Conservation (phyloP, 2,888 invertebrate genomes). For the Oligia fasciuncula region DNA sequence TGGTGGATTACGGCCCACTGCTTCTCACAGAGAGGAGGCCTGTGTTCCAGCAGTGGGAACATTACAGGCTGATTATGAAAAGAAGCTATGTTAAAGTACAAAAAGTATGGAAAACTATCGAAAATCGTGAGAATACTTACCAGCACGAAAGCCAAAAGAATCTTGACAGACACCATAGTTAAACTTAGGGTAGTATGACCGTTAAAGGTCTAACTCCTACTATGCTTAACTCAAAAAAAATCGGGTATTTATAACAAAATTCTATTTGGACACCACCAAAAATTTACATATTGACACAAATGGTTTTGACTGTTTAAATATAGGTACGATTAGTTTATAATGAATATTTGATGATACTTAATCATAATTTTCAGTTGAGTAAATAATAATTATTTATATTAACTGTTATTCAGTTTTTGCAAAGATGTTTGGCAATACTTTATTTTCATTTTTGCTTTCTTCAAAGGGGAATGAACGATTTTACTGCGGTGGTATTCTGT, state of each 20-base stretch:
- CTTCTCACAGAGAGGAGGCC: too few species aligned
- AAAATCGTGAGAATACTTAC: constrained; percentile 16
- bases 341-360: constrained; percentile 39
- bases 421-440: constrained; percentile 2
- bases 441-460: not conserved
- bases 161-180: constrained; percentile 23
- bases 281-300: not conserved
- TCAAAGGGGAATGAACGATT: not conserved
- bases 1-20: too few species aligned
- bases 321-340: not conserved
- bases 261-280: not conserved
- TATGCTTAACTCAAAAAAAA: not conserved
- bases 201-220: constrained; percentile 32
- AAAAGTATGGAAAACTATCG: not conserved
- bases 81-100: not conserved
- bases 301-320: constrained; percentile 9
- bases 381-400: constrained; percentile 2
- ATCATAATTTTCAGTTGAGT: constrained; percentile 28
- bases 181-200: constrained; percentile 27
- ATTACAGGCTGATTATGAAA: too few species aligned
- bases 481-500: not conserved
- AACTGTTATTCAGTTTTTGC: not conserved
- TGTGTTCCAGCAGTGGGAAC: too few species aligned
- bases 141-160: constrained; percentile 15
- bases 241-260: constrained; percentile 28